A percentile compares a stretch with the other conserved stretches of the same genome.
Evolutionary conservation across 2,797 vertebrate species (phyloP).

Genomic region (Catamblyrhynchus diadema): DNA sequence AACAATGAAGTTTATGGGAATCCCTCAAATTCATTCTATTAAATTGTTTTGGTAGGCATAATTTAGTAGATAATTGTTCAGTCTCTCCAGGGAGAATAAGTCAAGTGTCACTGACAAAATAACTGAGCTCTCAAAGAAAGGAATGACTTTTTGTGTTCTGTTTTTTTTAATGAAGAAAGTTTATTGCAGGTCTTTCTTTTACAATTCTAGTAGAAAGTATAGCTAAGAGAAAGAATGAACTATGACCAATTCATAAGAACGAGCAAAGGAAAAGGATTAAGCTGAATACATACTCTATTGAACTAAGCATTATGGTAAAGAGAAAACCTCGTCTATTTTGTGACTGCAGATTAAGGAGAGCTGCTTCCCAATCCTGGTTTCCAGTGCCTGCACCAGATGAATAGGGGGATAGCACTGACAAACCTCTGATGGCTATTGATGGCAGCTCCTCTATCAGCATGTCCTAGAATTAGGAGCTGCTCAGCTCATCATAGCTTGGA

Average conservation of each 20-base stretch:
- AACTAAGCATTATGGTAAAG: slow-evolving; percentile 50
- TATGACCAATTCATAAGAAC: slow-evolving; percentile 40
- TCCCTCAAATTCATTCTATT: not conserved
- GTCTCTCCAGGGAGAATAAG: not conserved
- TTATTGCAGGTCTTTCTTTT: slow-evolving; percentile 78
- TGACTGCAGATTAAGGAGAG: slow-evolving; percentile 22
- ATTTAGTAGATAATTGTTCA: not conserved
- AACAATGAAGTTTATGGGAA: not conserved
- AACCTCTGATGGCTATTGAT: not conserved
- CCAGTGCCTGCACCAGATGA: slow-evolving; percentile 45
- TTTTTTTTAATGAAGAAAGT: slow-evolving; percentile 64
- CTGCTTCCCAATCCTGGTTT: slow-evolving; percentile 25
- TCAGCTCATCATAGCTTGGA: not conserved
- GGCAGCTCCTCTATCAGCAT: not conserved
- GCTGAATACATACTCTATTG: slow-evolving; percentile 54
- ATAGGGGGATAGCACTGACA: not conserved
- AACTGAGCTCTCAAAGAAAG: not conserved
- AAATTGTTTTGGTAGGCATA: not conserved
- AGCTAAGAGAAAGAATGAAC: slow-evolving; percentile 66
- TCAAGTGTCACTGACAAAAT: not conserved
- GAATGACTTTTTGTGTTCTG: not conserved
- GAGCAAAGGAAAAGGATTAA: slow-evolving; percentile 56
- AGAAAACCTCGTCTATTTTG: slow-evolving; percentile 1
- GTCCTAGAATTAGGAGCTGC: not conserved
- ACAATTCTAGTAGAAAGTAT: slow-evolving; percentile 77